Percentiles rank a stretch among this genome's conserved stretches.
Conservation (phyloP, 2,113 vertebrate genomes). For the Sphyrna mokarran region DNA sequence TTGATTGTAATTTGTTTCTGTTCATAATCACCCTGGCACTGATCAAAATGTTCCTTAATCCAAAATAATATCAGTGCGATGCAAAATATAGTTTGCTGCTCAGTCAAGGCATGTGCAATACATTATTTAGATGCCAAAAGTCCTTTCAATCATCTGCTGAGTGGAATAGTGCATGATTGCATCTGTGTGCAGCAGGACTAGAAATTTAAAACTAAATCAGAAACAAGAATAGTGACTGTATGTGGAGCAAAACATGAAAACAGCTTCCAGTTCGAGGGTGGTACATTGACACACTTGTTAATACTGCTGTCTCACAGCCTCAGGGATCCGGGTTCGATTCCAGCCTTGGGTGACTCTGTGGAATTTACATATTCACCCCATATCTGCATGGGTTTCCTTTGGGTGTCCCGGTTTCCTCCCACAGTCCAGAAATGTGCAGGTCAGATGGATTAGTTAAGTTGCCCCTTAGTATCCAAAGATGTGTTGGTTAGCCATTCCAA, state of each 20-base stretch:
- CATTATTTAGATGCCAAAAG: background rate
- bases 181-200: background rate
- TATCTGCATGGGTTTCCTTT: too few relatives aligned
- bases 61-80: background rate
- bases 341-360: too few relatives aligned
- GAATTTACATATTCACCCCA: too few relatives aligned
- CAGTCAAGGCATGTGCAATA: background rate
- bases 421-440: too few relatives aligned
- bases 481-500: too few relatives aligned
- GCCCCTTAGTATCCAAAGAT: too few relatives aligned
- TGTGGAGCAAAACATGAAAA: background rate
- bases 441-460: too few relatives aligned
- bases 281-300: too few relatives aligned
- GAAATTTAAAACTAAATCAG: background rate
- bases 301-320: too few relatives aligned
- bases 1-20: conserved; percentile 7
- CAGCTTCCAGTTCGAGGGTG: background rate
- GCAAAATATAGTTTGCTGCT: background rate
- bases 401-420: too few relatives aligned
- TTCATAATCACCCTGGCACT: background rate
- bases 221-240: background rate
- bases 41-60: background rate
- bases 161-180: background rate
- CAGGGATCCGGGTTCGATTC: too few relatives aligned
- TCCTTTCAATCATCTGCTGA: background rate